These are phyloP conservation scores for Myoxocephalus aenaeus DNA, from an alignment of 2,797 vertebrate species.

Conservation along the genomic window DNA sequence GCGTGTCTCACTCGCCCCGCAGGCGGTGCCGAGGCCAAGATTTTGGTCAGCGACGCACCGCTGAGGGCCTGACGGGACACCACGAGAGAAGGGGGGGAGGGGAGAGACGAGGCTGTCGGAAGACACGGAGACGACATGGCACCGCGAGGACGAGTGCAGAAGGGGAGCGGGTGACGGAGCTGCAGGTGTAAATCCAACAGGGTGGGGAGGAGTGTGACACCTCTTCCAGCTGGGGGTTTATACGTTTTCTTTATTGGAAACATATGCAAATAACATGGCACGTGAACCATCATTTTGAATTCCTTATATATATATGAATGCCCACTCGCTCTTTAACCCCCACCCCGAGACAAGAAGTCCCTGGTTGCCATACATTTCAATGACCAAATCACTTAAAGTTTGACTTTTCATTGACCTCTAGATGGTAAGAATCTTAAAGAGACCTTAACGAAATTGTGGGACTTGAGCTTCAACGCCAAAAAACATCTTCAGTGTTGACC, in stretches of 20 bases:
- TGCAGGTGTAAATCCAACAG: slow-evolving; percentile 28
- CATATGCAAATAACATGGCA: background rate
- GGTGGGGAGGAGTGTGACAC: background rate
- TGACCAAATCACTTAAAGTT: background rate
- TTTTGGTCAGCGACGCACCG: slow-evolving; percentile 39
- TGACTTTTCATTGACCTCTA: background rate
- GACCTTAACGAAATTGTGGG: background rate
- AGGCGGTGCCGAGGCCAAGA: slow-evolving; percentile 27
- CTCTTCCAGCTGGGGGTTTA: slow-evolving; percentile 1
- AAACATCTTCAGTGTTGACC: background rate
- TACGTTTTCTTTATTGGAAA: slow-evolving; percentile 13
- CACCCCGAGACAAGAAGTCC: background rate
- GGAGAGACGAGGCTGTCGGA: slow-evolving; percentile 8
- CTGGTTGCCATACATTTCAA: background rate
- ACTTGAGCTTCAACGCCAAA: too few species aligned
- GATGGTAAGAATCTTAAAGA: background rate
- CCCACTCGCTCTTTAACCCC: background rate
- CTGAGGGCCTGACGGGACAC: slow-evolving; percentile 34
- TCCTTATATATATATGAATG: background rate
- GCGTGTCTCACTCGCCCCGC: slow-evolving; percentile 49
- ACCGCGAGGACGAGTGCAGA: background rate
- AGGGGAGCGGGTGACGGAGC: background rate
- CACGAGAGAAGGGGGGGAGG: background rate
- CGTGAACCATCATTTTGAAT: background rate
- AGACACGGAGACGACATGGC: slow-evolving; percentile 24